Percentiles rank a stretch among this genome's conserved stretches.
phyloP scores from a whole-genome alignment of 2,888 invertebrate species.

The Cremastinae sp. region DNA sequence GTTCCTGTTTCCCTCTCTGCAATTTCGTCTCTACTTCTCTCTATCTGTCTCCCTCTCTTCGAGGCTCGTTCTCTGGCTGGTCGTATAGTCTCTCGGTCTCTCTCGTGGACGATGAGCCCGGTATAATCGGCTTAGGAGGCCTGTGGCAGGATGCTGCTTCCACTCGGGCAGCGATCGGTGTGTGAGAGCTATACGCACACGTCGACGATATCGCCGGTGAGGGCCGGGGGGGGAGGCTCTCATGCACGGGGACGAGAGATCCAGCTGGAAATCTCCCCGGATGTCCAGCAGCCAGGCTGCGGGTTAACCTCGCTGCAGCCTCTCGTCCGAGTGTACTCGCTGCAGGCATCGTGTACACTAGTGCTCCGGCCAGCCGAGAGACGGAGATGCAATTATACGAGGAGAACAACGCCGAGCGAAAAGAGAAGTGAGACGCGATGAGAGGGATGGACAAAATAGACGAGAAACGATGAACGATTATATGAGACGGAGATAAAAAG shows the following conservation, averaged over 20 bases:
- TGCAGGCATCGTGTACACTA: constrained; percentile 25
- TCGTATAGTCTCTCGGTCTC: no score
- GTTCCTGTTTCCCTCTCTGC: no score
- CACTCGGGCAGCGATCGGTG: constrained; percentile 12
- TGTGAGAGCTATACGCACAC: constrained; percentile 45
- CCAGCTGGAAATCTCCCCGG: constrained; percentile 57
- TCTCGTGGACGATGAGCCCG: constrained; percentile 61
- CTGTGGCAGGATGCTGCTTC: constrained; percentile 62
- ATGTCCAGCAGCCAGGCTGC: constrained; percentile 54
- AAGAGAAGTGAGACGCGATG: background rate
- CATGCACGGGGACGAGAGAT: constrained; percentile 28
- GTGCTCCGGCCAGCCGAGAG: constrained; percentile 26
- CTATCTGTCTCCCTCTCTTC: background rate
- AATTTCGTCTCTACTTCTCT: background rate
- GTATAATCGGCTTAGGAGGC: constrained; percentile 78
- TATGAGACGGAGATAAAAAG: no score
- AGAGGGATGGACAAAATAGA: no score
- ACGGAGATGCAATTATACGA: background rate
- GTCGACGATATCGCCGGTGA: background rate
- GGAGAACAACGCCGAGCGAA: background rate
- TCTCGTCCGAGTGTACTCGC: constrained; percentile 31
- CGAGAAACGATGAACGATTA: no score
- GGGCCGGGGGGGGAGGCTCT: no score
- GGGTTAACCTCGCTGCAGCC: constrained; percentile 53
- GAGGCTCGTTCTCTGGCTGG: no score